These are phyloP conservation scores for Astropecten irregularis DNA, from an alignment of 53 echinoderm and acorn worm species.

Conservation along the genomic window DNA sequence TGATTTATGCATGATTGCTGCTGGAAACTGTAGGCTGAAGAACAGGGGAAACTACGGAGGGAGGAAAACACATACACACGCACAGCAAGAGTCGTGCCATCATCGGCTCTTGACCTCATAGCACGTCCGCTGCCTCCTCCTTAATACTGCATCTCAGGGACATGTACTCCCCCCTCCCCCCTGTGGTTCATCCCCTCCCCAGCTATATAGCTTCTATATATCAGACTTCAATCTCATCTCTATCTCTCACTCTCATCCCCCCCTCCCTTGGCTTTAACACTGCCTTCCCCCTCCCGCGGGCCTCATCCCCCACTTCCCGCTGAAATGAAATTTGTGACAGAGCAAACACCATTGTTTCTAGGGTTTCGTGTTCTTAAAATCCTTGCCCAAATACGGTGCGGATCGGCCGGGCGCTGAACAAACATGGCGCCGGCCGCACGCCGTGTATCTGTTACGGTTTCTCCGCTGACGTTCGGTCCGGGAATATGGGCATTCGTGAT, in stretches of 20 bases:
- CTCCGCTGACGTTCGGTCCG: constrained; percentile 25
- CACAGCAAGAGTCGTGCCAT: constrained; percentile 22
- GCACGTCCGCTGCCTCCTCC: constrained; percentile 17
- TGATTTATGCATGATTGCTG: no score
- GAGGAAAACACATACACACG: no score
- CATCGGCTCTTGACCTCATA: constrained; percentile 29
- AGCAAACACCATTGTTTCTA: constrained; percentile 63
- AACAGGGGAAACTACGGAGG: no score
- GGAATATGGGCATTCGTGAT: no score
- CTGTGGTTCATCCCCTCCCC: constrained; percentile 22
- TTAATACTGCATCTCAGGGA: constrained; percentile 22
- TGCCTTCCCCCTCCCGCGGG: constrained; percentile 37
- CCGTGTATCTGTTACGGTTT: constrained; percentile 44
- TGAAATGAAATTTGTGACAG: constrained; percentile 58
- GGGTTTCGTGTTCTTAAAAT: constrained; percentile 69
- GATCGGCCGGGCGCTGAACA: constrained; percentile 56
- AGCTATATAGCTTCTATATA: no score
- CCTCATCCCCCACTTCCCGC: constrained; percentile 55
- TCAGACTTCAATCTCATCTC: no score
- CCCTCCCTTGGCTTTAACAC: background rate
- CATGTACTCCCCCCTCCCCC: background rate
- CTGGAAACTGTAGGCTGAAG: no score
- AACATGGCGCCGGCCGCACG: constrained; percentile 38
- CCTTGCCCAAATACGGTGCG: constrained; percentile 65
- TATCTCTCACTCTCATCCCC: no score